Percentiles rank a stretch among this genome's conserved stretches.
phyloP scores from a whole-genome alignment of 2,797 vertebrate species.

The Silurus aristotelis region DNA sequence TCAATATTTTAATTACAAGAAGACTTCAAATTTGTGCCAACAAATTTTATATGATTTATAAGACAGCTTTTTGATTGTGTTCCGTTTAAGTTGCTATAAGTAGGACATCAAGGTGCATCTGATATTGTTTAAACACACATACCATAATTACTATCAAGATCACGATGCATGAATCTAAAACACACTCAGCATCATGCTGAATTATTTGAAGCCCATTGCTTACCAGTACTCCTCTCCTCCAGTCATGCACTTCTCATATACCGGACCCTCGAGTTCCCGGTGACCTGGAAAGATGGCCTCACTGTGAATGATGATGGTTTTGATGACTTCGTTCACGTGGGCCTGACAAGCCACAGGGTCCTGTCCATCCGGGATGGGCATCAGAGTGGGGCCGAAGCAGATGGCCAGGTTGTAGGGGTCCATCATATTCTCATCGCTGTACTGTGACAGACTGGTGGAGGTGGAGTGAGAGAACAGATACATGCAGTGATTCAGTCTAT shows the following conservation, averaged over 20 bases:
- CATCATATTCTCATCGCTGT: slow-evolving; percentile 99
- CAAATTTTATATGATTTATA: neutral
- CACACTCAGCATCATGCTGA: neutral
- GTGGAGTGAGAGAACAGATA: slow-evolving; percentile 1
- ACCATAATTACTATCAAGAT: neutral
- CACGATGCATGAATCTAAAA: slow-evolving; percentile 20
- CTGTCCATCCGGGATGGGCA: slow-evolving; percentile 96
- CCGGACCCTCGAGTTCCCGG: slow-evolving; percentile 89
- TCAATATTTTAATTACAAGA: neutral
- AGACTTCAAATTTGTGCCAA: neutral
- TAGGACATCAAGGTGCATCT: neutral
- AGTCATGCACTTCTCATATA: slow-evolving; percentile 98
- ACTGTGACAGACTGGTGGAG: slow-evolving; percentile 88
- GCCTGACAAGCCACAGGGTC: slow-evolving; percentile 96
- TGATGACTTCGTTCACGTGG: slow-evolving; percentile 99
- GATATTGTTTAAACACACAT: neutral
- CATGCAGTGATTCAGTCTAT: slow-evolving; percentile 14
- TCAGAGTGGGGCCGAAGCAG: slow-evolving; percentile 97
- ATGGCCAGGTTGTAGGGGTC: slow-evolving; percentile 98
- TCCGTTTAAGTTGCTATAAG: neutral
- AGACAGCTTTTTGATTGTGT: neutral
- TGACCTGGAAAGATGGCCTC: slow-evolving; percentile 92
- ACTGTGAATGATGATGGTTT: slow-evolving; percentile 92
- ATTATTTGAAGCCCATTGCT: neutral
- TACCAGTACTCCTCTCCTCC: slow-evolving; percentile 98